These are phyloP conservation scores for Craterocephalus amniculus DNA, from an alignment of 2,797 vertebrate species.

Conservation along the genomic window DNA sequence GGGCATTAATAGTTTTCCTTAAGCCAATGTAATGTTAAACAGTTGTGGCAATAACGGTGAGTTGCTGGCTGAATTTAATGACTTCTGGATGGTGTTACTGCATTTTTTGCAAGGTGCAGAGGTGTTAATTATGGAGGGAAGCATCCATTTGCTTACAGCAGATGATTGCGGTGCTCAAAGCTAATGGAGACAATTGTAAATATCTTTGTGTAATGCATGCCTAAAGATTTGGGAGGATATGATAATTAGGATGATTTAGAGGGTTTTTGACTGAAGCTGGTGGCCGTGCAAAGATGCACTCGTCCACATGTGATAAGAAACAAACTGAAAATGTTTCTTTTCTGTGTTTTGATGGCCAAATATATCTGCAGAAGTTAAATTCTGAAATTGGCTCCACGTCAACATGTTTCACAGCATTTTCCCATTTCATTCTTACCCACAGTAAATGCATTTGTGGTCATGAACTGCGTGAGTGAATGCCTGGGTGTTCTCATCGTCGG, in stretches of 20 bases:
- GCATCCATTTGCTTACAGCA: constrained; percentile 48
- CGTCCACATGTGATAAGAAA: constrained; percentile 16
- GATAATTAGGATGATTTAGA: constrained; percentile 52
- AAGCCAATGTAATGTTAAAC: constrained; percentile 54
- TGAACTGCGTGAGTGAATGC: constrained; percentile 49
- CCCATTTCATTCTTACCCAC: constrained; percentile 1
- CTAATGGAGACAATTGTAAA: constrained; percentile 58
- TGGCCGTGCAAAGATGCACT: constrained; percentile 25
- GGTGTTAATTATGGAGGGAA: constrained; percentile 61
- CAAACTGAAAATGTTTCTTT: background rate
- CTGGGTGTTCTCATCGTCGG: constrained; percentile 25
- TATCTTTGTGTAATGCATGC: constrained; percentile 55
- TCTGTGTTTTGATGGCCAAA: constrained; percentile 6
- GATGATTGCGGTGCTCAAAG: constrained; percentile 51
- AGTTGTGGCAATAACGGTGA: constrained; percentile 47
- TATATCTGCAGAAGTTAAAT: constrained; percentile 7
- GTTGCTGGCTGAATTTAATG: constrained; percentile 66
- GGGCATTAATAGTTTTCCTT: constrained; percentile 56
- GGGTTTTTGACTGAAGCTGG: constrained; percentile 43
- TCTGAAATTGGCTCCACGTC: constrained; percentile 7
- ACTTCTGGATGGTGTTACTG: constrained; percentile 56
- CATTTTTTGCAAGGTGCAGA: constrained; percentile 64
- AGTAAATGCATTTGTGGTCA: constrained; percentile 11
- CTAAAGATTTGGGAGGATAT: constrained; percentile 25
- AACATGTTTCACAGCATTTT: background rate